phyloP scores from a whole-genome alignment of 2,113 vertebrate species.

The Halcyon senegalensis region DNA sequence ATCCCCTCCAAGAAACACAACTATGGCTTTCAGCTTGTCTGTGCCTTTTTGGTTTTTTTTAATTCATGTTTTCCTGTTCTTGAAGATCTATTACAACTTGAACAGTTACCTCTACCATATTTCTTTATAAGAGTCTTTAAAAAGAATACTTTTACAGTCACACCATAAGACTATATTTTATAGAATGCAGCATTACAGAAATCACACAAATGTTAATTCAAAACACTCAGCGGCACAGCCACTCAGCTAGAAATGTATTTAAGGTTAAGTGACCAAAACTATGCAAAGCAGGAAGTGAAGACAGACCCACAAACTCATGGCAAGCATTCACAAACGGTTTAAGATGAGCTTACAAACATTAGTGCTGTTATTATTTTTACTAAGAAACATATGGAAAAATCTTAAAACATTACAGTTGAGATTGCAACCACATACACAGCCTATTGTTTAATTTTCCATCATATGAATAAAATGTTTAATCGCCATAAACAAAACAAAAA shows the following conservation, averaged over 20 bases:
- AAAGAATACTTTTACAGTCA: background rate
- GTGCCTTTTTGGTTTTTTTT: background rate
- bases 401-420: background rate
- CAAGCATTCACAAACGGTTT: background rate
- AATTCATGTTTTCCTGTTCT: background rate
- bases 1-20: background rate
- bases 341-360: background rate
- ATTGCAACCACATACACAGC: background rate
- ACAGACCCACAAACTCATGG: background rate
- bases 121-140: background rate
- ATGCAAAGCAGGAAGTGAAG: background rate
- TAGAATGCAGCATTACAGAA: background rate
- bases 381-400: background rate
- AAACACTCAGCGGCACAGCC: background rate
- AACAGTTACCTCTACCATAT: background rate
- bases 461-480: background rate
- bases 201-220: background rate
- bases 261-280: background rate
- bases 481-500: background rate
- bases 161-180: background rate
- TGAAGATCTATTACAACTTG: background rate
- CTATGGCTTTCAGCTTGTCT: background rate
- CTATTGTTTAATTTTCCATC: background rate
- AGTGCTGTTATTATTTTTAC: background rate
- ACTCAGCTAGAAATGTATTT: background rate